These are phyloP conservation scores for Edolisoma coerulescens DNA, from an alignment of 2,113 vertebrate genomes.

Conservation along the genomic window DNA sequence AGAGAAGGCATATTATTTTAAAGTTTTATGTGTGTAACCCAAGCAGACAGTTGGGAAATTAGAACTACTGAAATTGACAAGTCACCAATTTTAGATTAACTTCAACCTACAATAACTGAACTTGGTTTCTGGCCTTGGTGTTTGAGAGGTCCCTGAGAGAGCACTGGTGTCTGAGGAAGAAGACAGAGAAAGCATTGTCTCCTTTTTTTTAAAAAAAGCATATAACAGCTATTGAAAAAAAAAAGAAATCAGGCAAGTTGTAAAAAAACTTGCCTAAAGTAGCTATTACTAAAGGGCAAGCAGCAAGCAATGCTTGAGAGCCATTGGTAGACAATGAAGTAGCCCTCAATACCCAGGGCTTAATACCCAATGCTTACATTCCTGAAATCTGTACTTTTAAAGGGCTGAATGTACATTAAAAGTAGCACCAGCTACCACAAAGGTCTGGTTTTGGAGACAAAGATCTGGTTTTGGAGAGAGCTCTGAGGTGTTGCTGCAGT, in stretches of 20 bases:
- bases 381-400: neutral
- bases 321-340: neutral
- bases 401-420: neutral
- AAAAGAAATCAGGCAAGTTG: neutral
- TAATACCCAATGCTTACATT: neutral
- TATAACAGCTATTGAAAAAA: neutral
- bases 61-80: slow-evolving; percentile 50
- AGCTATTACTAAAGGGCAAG: neutral
- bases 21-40: slow-evolving; percentile 44
- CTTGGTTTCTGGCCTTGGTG: neutral
- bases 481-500: neutral
- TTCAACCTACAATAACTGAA: slow-evolving; percentile 17
- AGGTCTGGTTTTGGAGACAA: neutral
- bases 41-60: slow-evolving; percentile 59
- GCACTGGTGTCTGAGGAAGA: neutral
- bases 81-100: slow-evolving; percentile 44
- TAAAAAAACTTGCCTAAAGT: neutral
- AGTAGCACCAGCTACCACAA: neutral
- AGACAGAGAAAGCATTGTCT: neutral
- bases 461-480: neutral
- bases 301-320: neutral
- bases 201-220: neutral
- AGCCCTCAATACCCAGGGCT: neutral
- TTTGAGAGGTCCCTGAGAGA: slow-evolving; percentile 29
- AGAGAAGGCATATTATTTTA: slow-evolving; percentile 20